phyloP scores from a whole-genome alignment of 2,113 vertebrate genomes.

The Neogobius melanostomus region DNA sequence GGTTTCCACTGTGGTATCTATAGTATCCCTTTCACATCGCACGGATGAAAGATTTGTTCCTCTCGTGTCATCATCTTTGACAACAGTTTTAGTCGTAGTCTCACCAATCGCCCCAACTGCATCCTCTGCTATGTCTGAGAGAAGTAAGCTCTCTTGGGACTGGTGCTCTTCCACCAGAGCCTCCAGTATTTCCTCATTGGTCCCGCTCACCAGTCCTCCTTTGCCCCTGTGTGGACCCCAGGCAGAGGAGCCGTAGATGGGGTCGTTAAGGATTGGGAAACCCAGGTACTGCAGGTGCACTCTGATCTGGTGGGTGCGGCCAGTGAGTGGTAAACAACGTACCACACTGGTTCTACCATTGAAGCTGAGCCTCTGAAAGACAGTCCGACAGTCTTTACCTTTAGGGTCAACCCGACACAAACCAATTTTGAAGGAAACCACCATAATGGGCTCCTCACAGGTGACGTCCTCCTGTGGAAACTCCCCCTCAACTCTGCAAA shows the following conservation, averaged over 20 bases:
- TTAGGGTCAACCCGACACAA: slow-evolving; percentile 89
- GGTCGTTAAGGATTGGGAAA: slow-evolving; percentile 92
- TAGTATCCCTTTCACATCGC: background rate
- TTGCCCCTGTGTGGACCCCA: slow-evolving; percentile 89
- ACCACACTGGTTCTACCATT: slow-evolving; percentile 89
- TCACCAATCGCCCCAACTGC: slow-evolving; percentile 19
- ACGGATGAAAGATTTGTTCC: background rate
- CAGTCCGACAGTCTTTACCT: slow-evolving; percentile 87
- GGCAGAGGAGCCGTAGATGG: slow-evolving; percentile 91
- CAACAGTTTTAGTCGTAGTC: background rate
- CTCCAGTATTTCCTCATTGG: slow-evolving; percentile 84
- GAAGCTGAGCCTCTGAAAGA: slow-evolving; percentile 90
- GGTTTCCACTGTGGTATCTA: background rate
- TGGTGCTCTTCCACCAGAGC: slow-evolving; percentile 87
- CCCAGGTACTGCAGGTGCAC: slow-evolving; percentile 96
- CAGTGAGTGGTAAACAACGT: slow-evolving; percentile 85
- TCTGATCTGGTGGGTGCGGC: slow-evolving; percentile 96
- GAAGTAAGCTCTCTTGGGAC: slow-evolving; percentile 82
- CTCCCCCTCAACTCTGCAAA: slow-evolving; percentile 91
- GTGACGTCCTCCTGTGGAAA: slow-evolving; percentile 84
- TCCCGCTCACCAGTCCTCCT: slow-evolving; percentile 82
- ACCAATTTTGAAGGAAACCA: slow-evolving; percentile 94
- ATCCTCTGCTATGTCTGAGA: slow-evolving; percentile 74
- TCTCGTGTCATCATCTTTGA: slow-evolving; percentile 6
- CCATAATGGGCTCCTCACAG: slow-evolving; percentile 92